Base-by-base conservation (phyloP, 2,113 vertebrate genomes). In the Eonycteris spelaea region DNA sequence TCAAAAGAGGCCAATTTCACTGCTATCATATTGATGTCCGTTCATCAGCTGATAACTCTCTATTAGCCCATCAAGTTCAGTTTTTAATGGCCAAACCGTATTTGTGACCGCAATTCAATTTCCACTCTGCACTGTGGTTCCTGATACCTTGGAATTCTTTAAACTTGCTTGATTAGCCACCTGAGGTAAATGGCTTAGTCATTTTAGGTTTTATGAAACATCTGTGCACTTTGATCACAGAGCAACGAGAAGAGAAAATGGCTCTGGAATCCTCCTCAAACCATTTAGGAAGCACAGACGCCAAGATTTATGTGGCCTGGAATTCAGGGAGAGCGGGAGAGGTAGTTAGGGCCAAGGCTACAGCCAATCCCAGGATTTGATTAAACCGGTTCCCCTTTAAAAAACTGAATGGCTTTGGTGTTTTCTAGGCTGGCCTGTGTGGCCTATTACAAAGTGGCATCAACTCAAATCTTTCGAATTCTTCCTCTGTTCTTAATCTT, bases 151-250 rank as follows among this genome's bases (percentile, higher is more conserved):
- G 84, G 87, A 97, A 97, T 97, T 97, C 93, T 97, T 97, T 95
- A 96, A 97, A 90, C 40, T 86, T 96, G 97, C 97, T 96, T 98
- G 91, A 97, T 97, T 93, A 97, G 92, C 93, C 95, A 96, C 95
- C 97, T 93, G 95, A 96, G 93, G 90, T 93, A 97, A 97, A 97
- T 95, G 95, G 84, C 91, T 96, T 79, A 65, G 90, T 95, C 89
- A 95, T 97, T 96, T 96, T 94, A 96, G 93, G 90, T 92, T 96
- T 96, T 95, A 96, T 91, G 97, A 97, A 95, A 97, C 96, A 97
- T 95, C 94, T 97, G 96, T 96, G 94, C 94, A 53, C 70, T 97
- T 74, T 91, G 89, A 95, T 96, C 79, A 63, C 14, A 90, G 96
- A 79, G 6, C 63, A 94, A 88, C 55, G 88, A 77, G 94, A 97